phyloP scores from a whole-genome alignment of 2,797 vertebrate genomes.

The Microctenopoma steveboyesi region DNA sequence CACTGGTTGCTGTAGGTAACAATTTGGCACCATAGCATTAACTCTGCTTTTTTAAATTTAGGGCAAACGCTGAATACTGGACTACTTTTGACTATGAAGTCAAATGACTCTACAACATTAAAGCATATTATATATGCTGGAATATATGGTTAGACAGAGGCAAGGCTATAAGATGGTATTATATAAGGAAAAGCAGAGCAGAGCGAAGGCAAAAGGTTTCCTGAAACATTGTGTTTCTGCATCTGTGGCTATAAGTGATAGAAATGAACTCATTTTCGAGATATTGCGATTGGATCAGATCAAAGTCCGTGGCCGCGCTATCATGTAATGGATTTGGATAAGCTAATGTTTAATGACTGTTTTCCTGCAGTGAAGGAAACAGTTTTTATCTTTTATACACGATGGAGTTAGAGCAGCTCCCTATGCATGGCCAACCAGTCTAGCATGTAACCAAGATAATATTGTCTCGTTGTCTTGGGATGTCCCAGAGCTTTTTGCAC shows the following conservation, averaged over 20 bases:
- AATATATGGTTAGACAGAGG: too few species aligned
- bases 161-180: too few species aligned
- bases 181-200: neutral
- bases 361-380: neutral
- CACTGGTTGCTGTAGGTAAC: too few species aligned
- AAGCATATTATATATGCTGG: too few species aligned
- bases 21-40: too few species aligned
- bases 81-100: neutral
- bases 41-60: neutral
- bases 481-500: slow-evolving; percentile 35
- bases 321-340: too few species aligned
- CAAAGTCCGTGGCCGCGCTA: neutral
- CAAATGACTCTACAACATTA: neutral
- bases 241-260: too few species aligned
- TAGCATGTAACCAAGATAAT: slow-evolving; percentile 39
- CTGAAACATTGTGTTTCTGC: neutral
- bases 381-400: neutral
- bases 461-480: slow-evolving; percentile 42
- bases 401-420: neutral
- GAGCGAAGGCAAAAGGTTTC: neutral
- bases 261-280: neutral
- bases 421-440: slow-evolving; percentile 20
- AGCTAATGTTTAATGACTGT: neutral
- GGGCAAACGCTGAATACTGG: neutral
- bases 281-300: neutral